Evolutionary conservation across 2,797 vertebrate genomes (phyloP), one percentile per base, ranked within the genome.

Genomic region (Alectoris magna): DNA sequence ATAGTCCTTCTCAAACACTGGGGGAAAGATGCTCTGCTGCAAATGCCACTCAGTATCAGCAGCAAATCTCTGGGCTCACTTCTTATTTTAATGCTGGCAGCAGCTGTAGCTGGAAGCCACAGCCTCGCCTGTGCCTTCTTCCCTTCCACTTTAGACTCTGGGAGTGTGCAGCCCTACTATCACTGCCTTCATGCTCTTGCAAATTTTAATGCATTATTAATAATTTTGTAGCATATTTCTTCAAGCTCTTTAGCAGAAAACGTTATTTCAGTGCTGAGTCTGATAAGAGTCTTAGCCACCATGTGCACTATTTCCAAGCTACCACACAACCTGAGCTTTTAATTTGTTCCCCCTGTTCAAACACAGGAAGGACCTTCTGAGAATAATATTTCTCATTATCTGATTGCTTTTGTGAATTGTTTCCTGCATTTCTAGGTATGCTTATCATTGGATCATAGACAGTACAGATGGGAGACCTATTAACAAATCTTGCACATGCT

Each of bases 181-280:
- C 2, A 9, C 80, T 95, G 77, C 70, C 91, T 96, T 96, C 87
- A 93, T 91, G 87, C 84, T 95, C 84, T 79, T 92, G 87, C 86
- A 96, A 96, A 95, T 94, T 93, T 95, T 93, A 95, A 95, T 94
- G 86, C 93, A 97, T 97, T 96, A 97, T 97, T 97, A 96, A 96
- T 96, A 96, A 96, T 91, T 97, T 91, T 76, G 81, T 96, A 95
- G 92, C 87, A 86, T 91, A 91, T 94, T 97, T 96, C 87, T 96
- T 94, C 91, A 94, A 96, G 94, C 92, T 96, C 74, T 93, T 96
- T 95, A 95, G 87, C 74, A 96, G 92, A 94, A 96, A 93, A 95
- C 91, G 80, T 95, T 96, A 95, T 96, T 96, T 94, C 94, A 83
- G 66, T 59, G 80, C 83, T 95, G 87, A 75, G 55, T 96, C 77